Conservation (phyloP, 2,797 vertebrate genomes). For the Protosalanx chinensis region DNA sequence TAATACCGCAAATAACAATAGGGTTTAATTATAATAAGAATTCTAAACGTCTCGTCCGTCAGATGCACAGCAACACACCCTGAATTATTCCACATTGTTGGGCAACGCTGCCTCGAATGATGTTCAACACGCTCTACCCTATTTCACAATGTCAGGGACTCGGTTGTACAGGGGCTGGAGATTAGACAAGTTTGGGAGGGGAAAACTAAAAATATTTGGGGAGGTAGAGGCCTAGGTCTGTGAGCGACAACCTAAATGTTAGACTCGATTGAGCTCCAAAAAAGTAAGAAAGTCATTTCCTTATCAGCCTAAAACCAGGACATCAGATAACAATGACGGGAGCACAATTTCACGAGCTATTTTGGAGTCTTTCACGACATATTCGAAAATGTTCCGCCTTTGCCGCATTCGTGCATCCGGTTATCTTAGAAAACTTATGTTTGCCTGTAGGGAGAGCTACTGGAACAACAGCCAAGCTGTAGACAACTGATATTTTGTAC, state of each 20-base stretch:
- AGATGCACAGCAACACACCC: slow-evolving; percentile 25
- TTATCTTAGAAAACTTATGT: slow-evolving; percentile 22
- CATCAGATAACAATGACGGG: slow-evolving; percentile 9
- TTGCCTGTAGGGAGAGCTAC: not conserved
- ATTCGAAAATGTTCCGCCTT: not conserved
- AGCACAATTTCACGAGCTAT: not conserved
- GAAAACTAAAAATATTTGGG: not conserved
- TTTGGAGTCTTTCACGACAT: not conserved
- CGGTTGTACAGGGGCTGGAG: not conserved
- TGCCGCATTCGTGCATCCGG: slow-evolving; percentile 31
- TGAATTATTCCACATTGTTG: slow-evolving; percentile 34
- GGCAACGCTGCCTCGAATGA: slow-evolving; percentile 22
- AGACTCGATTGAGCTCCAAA: not conserved
- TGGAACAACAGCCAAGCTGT: slow-evolving; percentile 1
- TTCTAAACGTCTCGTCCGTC: slow-evolving; percentile 43
- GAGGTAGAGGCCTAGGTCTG: slow-evolving; percentile 4
- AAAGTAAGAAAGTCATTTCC: slow-evolving; percentile 8
- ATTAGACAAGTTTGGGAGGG: not conserved
- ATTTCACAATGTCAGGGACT: not conserved
- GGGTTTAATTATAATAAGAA: slow-evolving; percentile 19
- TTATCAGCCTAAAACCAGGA: slow-evolving; percentile 29
- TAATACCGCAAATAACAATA: too few relatives aligned
- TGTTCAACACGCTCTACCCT: slow-evolving; percentile 2
- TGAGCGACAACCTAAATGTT: slow-evolving; percentile 10
- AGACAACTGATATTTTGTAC: slow-evolving; percentile 3